phyloP scores from a whole-genome alignment of 2,113 vertebrate genomes.

The Mormyrus lacerda region DNA sequence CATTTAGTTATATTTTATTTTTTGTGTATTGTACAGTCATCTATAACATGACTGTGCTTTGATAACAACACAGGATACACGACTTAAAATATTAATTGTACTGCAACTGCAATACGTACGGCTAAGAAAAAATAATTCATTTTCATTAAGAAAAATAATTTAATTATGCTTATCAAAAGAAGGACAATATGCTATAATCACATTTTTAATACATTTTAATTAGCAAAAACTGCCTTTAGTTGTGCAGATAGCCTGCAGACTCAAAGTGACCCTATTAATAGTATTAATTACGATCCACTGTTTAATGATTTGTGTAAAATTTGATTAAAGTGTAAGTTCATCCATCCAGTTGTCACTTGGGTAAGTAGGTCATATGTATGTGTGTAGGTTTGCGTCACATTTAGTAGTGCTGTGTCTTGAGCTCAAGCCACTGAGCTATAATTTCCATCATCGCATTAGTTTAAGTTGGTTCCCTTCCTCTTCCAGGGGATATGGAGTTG shows the following conservation, averaged over 20 bases:
- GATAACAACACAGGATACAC: neutral
- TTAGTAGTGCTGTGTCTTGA: neutral
- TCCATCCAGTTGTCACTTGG: neutral
- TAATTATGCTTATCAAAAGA: neutral
- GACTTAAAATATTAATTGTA: neutral
- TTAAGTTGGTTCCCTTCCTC: slow-evolving; percentile 5
- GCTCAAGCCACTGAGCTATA: slow-evolving; percentile 22
- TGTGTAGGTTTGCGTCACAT: neutral
- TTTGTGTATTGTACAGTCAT: neutral
- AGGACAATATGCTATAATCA: neutral
- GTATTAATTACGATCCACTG: neutral
- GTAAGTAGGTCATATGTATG: neutral
- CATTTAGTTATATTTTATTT: neutral
- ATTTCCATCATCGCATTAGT: slow-evolving; percentile 13
- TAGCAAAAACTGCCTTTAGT: neutral
- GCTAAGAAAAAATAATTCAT: neutral
- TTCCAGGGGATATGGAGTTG: slow-evolving; percentile 95
- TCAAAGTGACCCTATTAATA: neutral
- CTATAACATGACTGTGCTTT: neutral
- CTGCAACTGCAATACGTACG: neutral
- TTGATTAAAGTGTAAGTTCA: neutral
- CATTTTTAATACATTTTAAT: neutral
- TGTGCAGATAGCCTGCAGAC: neutral
- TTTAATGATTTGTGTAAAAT: neutral
- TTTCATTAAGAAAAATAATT: neutral